Base-by-base conservation (phyloP, 2,888 invertebrate genomes). In the Galerucella nymphaeae region DNA sequence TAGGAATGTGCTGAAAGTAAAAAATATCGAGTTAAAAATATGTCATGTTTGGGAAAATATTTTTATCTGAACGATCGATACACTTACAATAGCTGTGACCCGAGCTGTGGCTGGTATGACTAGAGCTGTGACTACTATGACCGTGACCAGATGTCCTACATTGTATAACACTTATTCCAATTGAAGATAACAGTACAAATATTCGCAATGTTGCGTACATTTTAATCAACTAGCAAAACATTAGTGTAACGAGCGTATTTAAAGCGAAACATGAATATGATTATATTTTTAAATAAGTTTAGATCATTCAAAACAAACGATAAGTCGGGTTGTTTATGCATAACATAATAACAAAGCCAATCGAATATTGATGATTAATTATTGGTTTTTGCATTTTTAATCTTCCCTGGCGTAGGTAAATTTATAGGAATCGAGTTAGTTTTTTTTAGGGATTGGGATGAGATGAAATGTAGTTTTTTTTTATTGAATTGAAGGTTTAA, bases 1-100 rank as follows among this genome's bases (percentile, higher is more conserved):
- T 67, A 64, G 2, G 77, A 66, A 18, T 61, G 69, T 18, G 71
- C 71, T 71, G 68, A 48, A 74, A 71, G 59, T 14, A 30, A 59
- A 8, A 50, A 50, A 50, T 16, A 50, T 8, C 9, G 30, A 38
- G 9, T 38, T 38, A 38, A 9, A 38, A 8, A 38, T 38, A 9
- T 38, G 30, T 8, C 8, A 0, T 38, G 30, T 8, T 38, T 38
- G 2, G 8, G 8, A 38, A 38, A 8, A 9, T 8, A 38, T 1
- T 9, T 30, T 30, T 38, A 38, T 38, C 8, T 38, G 9, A 8
- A 38, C 9, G 9, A 9, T 38, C 30, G 30, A 38, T 38, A 9
- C 9, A 68, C 68, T 68, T 68, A 68, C 68, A 59, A 59, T 18
- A 68, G 38, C 53, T 53, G 53, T 20, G 68, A 59, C 16, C 72